Conservation (phyloP, 2,113 vertebrate genomes). For the Poeciliopsis prolifica region DNA sequence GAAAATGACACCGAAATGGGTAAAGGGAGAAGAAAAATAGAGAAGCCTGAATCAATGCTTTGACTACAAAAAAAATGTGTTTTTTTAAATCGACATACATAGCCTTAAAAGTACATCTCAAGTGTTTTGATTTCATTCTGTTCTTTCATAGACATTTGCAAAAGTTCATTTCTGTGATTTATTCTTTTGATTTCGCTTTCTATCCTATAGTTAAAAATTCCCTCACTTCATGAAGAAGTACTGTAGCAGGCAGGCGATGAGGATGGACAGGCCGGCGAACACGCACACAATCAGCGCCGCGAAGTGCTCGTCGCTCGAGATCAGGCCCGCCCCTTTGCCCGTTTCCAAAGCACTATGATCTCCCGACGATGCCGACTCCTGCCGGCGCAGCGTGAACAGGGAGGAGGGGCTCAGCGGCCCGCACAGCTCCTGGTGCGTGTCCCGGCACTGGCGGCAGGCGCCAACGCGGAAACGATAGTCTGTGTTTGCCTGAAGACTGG, state of each 20-base stretch:
- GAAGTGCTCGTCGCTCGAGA: slow-evolving; percentile 94
- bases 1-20: slow-evolving; percentile 52
- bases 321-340: slow-evolving; percentile 82
- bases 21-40: slow-evolving; percentile 50
- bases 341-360: slow-evolving; percentile 76
- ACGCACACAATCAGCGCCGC: slow-evolving; percentile 92
- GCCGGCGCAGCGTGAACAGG: slow-evolving; percentile 85
- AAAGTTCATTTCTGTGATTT: slow-evolving; percentile 48
- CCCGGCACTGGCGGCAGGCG: slow-evolving; percentile 91
- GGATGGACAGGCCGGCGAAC: slow-evolving; percentile 90
- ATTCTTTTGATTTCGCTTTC: slow-evolving; percentile 60
- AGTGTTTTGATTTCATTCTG: slow-evolving; percentile 74
- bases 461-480: slow-evolving; percentile 97
- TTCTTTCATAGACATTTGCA: slow-evolving; percentile 64
- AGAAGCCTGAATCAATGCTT: slow-evolving; percentile 86
- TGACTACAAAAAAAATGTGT: slow-evolving; percentile 77
- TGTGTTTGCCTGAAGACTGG: slow-evolving; percentile 92
- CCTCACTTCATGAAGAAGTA: slow-evolving; percentile 98
- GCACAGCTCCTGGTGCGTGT: slow-evolving; percentile 92
- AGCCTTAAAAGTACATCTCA: slow-evolving; percentile 85
- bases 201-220: slow-evolving; percentile 66
- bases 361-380: slow-evolving; percentile 77
- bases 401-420: slow-evolving; percentile 95
- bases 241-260: slow-evolving; percentile 97
- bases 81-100: slow-evolving; percentile 70